Percentiles rank a stretch among this genome's conserved stretches.
Evolutionary conservation across 2,888 invertebrate species (phyloP).

Genomic region (Trichopria drosophilae): DNA sequence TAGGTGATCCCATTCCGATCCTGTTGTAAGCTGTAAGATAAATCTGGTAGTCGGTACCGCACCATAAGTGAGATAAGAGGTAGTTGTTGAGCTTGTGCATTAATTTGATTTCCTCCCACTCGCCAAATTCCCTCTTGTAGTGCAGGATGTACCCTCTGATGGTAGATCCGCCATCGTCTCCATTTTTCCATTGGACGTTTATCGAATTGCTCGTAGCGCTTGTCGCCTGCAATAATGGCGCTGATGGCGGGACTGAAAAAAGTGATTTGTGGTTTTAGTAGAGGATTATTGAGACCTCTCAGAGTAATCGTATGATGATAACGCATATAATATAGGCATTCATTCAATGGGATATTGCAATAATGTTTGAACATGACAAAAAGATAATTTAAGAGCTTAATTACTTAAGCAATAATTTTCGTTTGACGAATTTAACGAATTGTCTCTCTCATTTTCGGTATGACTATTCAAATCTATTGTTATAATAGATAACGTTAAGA

Average conservation of each 20-base stretch:
- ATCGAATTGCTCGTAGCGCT: slow-evolving; percentile 82
- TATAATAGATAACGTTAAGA: no score
- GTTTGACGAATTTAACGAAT: no score
- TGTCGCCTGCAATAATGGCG: slow-evolving; percentile 78
- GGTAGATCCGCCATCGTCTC: slow-evolving; percentile 73
- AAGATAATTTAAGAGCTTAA: no score
- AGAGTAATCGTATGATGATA: no score
- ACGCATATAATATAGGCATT: no score
- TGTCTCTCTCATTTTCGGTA: no score
- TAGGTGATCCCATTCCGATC: slow-evolving; percentile 85
- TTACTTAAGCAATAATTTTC: no score
- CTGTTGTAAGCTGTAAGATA: slow-evolving; percentile 89
- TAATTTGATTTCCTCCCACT: slow-evolving; percentile 89
- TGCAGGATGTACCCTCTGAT: slow-evolving; percentile 80
- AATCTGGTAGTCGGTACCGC: slow-evolving; percentile 84
- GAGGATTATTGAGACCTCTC: no score
- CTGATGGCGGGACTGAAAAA: slow-evolving; percentile 83
- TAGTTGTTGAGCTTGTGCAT: slow-evolving; percentile 80
- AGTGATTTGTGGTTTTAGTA: not conserved
- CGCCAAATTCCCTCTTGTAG: slow-evolving; percentile 86
- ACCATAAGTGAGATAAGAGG: slow-evolving; percentile 80
- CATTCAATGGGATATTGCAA: no score
- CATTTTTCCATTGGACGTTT: slow-evolving; percentile 79
- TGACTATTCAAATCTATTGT: no score
- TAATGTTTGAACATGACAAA: no score